Evolutionary conservation across 2,888 invertebrate species (phyloP), one percentile per base, ranked within the genome.

Genomic region (Willowsia nigromaculata): DNA sequence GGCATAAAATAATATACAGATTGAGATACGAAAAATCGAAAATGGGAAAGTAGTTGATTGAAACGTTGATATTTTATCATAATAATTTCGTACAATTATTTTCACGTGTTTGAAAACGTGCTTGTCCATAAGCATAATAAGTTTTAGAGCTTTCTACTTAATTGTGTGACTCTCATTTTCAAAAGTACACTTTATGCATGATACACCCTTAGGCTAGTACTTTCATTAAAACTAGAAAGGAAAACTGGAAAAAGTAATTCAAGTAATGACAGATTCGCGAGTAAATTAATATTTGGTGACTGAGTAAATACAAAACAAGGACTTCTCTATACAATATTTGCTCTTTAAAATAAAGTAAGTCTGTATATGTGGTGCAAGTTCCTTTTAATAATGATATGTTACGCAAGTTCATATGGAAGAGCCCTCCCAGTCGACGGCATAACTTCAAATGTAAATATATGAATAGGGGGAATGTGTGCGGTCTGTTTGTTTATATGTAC

Each of bases 171-270:
- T n/a, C n/a, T n/a, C n/a, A n/a, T n/a, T 4, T 37, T 37, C 37
- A 37, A 9, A 37, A 37, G 5, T 6, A 6, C 37, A 4, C 37
- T 37, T 9, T 9, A 37, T 37, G n/a, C 37, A 37, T 37, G 37
- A 37, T 37, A 37, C 11, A 53, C 2, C 53, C 53, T 22, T n/a
- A 1, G 53, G 53, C 59, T 6, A 27, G 27, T 25, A 59, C 56
- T 33, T 80, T 81, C 80, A 81, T 50, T 83, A 47, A 65, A 68
- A 40, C n/a, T 13, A 62, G 27, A 47, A 30, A 40, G 37, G n/a
- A n/a, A n/a, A n/a, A n/a, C n/a, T n/a, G n/a, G n/a, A 82, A 13
- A 83, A 47, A 65, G 68, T 83, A 65, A 65, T 83, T 83, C 50
- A n/a, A 43, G 30, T 65, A 83, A 68, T 82, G 68, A 68, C 65